Base-by-base conservation (phyloP, 2,888 invertebrate species). In the Thereva nobilitata region DNA sequence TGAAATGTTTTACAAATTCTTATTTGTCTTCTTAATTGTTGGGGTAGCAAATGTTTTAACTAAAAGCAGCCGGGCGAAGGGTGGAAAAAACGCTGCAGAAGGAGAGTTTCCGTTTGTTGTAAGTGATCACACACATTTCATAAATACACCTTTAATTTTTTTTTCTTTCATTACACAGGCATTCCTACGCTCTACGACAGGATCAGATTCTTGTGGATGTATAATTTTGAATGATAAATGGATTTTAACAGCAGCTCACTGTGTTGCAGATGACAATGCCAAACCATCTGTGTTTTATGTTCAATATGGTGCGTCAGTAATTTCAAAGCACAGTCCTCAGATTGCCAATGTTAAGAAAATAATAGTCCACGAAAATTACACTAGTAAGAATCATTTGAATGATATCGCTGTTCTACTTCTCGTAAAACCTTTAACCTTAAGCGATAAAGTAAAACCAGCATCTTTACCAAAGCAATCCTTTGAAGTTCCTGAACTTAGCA, bases 401-500 rank as follows among this genome's bases (percentile, higher is more conserved):
- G 83, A 83, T 44, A 79, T 82, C 10, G 77, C 81, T 4, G 66
- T 84, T 38, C 61, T 84, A 23, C 73, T 80, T 75, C 72, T 79
- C 65, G 66, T 56, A 2, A 69, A 64, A 0, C 71, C 76, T 0
- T 71, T 80, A 5, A 52, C 70, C 9, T 76, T 74, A 69, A 73
- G 38, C 70, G 70, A 64, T 72, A 71, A 3, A 65, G 77, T 66
- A 72, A 73, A 3, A 44, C 75, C 78, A 0, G 77, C 79, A 0
- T 61, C 66, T 2, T 69, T 80, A 65, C 80, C 80, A 0, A 42
- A 67, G 3, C 70, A 73, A 0, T 53, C 72, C 7, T 44, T 65
- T 40, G 64, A 69, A 37, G 45, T 70, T 0, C 47, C 34, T 0
- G 77, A 76, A 5, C 73, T 72, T 3, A 68, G 68, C 0, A n/a